Evolutionary conservation across 2,797 vertebrate genomes (phyloP), one percentile per base, ranked within the genome.

Genomic region (Hoplostethus atlanticus): DNA sequence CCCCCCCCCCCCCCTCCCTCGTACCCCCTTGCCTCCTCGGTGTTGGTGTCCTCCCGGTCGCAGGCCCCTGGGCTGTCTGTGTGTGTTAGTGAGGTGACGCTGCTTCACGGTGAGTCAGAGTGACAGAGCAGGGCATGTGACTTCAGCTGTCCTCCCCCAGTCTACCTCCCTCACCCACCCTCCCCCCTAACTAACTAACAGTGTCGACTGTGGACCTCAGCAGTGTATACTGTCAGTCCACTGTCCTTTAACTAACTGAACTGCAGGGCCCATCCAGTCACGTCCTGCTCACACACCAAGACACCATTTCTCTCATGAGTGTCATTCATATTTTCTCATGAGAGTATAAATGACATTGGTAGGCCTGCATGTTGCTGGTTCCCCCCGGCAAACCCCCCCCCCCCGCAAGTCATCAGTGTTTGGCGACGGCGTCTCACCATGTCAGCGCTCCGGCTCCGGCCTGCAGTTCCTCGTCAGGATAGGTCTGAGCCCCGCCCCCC

Each of bases 1-100:
- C 57, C 25, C 21, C 51, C 17, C 58, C 11, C 58, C 12, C 21
- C 2, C 13, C 38, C 21, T 6, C n/a, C 34, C 44, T 34, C 0
- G 25, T 36, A n/a, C 12, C 46, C 46, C 56, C 50, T 9, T 66
- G 59, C 71, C 71, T 64, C 72, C 55, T 79, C 61, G 12, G 53
- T 91, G 71, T 86, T 84, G 84, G 80, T 80, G 79, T 63, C 44
- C 54, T 34, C 64, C 64, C 50, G 50, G 79, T 84, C 73, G 60
- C 71, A 72, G 83, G 64, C 80, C 81, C 69, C 66, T 48, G 57
- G 77, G 77, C 83, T 89, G 89, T 90, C 91, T 89, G 74, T 91
- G 82, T 86, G 71, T 81, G 54, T 90, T 89, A 89, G 88, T 73
- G 80, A 83, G 85, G 75, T 85, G 77, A 80, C 81, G 34, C 81